Percentiles rank a stretch among this genome's conserved stretches.
Evolutionary conservation across 2,797 vertebrate genomes (phyloP).

Genomic region (Potorous gilbertii): DNA sequence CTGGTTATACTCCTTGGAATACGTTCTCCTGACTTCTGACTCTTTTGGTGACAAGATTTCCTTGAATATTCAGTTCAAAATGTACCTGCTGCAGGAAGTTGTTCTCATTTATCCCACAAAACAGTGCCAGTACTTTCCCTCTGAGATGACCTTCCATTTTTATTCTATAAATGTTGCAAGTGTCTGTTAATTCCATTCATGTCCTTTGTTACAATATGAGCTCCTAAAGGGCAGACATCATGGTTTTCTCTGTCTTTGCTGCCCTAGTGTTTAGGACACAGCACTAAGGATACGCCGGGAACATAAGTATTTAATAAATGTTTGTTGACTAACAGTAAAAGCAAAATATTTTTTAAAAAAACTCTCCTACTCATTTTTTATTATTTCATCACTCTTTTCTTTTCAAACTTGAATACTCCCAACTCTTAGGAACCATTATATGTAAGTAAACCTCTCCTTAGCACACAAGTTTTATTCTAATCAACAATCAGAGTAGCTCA

Average conservation of each 20-base stretch:
- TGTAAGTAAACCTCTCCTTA: neutral
- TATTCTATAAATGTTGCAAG: neutral
- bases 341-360: neutral
- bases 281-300: neutral
- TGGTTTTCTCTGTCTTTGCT: neutral
- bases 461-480: neutral
- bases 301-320: neutral
- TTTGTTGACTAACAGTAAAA: neutral
- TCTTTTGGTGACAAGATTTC: neutral
- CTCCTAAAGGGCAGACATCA: neutral
- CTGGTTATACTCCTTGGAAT: neutral
- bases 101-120: neutral
- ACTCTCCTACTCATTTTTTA: neutral
- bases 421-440: neutral
- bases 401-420: neutral
- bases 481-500: neutral
- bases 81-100: neutral
- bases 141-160: neutral
- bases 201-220: neutral
- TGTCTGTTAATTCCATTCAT: neutral
- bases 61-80: neutral
- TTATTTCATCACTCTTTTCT: neutral
- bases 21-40: neutral
- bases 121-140: neutral
- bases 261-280: neutral